Percentiles rank a stretch among this genome's conserved stretches.
Evolutionary conservation across 2,113 vertebrate species (phyloP).

Genomic region (Crypturellus undulatus): DNA sequence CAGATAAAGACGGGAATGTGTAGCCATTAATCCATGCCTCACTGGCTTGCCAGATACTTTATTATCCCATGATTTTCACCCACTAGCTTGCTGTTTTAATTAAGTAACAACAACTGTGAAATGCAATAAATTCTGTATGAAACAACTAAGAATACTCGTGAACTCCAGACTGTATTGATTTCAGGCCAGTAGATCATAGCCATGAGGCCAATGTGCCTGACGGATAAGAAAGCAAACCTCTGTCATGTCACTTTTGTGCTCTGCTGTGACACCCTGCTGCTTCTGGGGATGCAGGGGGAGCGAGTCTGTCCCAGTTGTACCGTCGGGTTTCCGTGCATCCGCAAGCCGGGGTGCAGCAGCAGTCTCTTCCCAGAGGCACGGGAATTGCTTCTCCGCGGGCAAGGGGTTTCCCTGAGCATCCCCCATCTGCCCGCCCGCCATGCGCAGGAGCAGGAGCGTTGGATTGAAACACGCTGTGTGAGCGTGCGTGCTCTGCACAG

Average conservation of each 20-base stretch:
- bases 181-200: constrained; percentile 18
- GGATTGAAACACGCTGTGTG: constrained; percentile 41
- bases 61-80: constrained; percentile 33
- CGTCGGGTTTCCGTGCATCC: background rate
- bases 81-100: constrained; percentile 44
- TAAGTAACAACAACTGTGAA: constrained; percentile 37
- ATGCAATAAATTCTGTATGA: constrained; percentile 22
- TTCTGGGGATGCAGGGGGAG: constrained; percentile 26
- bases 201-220: background rate
- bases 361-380: background rate
- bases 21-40: constrained; percentile 29
- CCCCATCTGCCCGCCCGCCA: constrained; percentile 40
- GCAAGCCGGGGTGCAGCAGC: background rate
- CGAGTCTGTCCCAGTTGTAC: background rate
- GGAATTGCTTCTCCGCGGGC: constrained; percentile 3
- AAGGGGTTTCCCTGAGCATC: constrained; percentile 36
- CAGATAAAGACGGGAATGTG: constrained; percentile 11
- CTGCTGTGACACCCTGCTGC: constrained; percentile 12
- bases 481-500: constrained; percentile 35
- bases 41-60: constrained; percentile 38
- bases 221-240: constrained; percentile 12
- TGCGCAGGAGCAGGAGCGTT: background rate
- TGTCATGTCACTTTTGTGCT: constrained; percentile 26
- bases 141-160: background rate
- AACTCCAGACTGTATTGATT: constrained; percentile 9